Evolutionary conservation across 2,113 vertebrate species (phyloP).

Genomic region (Carassius gibelio): DNA sequence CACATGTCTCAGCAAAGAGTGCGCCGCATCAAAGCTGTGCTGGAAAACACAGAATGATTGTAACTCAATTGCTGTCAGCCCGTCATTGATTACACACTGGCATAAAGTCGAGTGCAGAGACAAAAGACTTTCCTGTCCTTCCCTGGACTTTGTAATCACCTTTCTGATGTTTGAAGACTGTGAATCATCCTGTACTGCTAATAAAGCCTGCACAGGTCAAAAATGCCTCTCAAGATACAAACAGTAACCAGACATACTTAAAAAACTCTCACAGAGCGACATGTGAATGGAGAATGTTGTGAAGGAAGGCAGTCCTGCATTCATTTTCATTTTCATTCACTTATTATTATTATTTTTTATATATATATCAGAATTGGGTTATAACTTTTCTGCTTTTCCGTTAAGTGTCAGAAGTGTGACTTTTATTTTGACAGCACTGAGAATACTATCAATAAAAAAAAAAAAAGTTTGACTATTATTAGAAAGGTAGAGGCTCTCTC

Average conservation of each 20-base stretch:
- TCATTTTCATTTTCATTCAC: no score
- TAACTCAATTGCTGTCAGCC: constrained; percentile 70
- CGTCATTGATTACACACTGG: constrained; percentile 71
- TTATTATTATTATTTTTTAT: no score
- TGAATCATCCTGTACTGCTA: constrained; percentile 4
- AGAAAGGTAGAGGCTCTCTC: no score
- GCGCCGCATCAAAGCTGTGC: constrained; percentile 68
- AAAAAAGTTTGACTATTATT: no score
- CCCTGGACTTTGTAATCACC: constrained; percentile 60
- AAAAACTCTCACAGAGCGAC: not conserved
- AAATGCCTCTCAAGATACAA: not conserved
- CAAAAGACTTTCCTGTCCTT: constrained; percentile 65
- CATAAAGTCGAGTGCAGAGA: constrained; percentile 68
- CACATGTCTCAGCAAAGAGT: constrained; percentile 60
- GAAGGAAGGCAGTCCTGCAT: not conserved
- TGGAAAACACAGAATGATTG: constrained; percentile 72
- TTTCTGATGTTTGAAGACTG: not conserved
- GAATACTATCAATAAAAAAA: no score
- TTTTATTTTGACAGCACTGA: no score
- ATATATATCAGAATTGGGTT: no score
- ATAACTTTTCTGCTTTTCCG: no score
- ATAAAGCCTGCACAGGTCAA: not conserved
- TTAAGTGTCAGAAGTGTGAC: no score
- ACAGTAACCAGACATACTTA: not conserved
- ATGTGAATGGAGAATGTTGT: not conserved